phyloP scores from a whole-genome alignment of 2,797 vertebrate species.

The Danio albolineatus region DNA sequence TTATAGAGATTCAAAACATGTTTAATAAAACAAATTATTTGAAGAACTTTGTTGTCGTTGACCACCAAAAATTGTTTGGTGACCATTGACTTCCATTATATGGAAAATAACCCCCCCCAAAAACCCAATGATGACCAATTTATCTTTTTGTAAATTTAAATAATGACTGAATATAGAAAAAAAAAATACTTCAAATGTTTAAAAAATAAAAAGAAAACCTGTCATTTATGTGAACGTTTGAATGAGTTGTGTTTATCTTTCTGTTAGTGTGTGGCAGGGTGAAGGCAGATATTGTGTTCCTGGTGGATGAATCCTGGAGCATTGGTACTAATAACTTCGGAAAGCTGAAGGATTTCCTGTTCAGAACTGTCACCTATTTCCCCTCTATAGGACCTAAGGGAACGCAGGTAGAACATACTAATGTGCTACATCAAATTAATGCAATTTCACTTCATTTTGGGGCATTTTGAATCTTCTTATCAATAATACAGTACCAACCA shows the following conservation, averaged over 20 bases:
- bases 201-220: not conserved
- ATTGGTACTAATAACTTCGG: constrained; percentile 87
- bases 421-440: not conserved
- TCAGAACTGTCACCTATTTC: constrained; percentile 87
- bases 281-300: constrained; percentile 87
- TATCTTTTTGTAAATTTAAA: not conserved
- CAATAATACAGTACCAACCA: not conserved
- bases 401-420: constrained; percentile 77
- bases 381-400: constrained; percentile 84
- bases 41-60: not conserved
- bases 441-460: not conserved
- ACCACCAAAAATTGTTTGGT: not conserved
- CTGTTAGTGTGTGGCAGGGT: constrained; percentile 82
- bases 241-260: not conserved
- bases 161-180: not conserved
- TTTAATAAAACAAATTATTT: not conserved
- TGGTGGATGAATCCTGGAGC: constrained; percentile 94
- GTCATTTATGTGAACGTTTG: not conserved
- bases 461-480: no score
- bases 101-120: no score
- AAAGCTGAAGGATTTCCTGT: constrained; percentile 92
- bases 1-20: no score
- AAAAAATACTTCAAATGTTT: not conserved
- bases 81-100: not conserved
- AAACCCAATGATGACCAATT: not conserved